A percentile compares a stretch with the other conserved stretches of the same genome.
Conservation (phyloP, 2,797 vertebrate species). For the Alauda arvensis region DNA sequence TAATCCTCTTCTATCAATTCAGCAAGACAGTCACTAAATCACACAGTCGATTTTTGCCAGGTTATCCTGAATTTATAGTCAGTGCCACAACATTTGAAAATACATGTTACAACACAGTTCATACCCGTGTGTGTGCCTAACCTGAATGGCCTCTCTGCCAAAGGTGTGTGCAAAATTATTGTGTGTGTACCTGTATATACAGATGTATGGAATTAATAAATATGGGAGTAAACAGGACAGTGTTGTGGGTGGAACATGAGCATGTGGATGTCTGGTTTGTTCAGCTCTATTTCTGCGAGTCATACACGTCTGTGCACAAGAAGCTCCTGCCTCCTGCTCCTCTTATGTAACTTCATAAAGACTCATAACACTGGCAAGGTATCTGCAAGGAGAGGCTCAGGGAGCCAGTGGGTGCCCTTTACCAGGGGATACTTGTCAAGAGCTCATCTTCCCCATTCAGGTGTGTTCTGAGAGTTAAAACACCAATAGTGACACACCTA, state of each 20-base stretch:
- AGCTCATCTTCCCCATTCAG: neutral
- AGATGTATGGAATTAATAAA: neutral
- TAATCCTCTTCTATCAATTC: constrained; percentile 14
- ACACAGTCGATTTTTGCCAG: neutral
- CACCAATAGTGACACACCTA: neutral
- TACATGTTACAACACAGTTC: neutral
- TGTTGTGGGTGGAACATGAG: neutral
- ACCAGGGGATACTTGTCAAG: neutral
- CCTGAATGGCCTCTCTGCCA: neutral
- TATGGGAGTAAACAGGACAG: neutral
- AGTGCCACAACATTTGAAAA: neutral
- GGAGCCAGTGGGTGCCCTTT: neutral
- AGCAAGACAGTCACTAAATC: neutral
- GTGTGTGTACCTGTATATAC: neutral
- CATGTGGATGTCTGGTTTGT: neutral
- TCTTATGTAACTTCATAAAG: neutral
- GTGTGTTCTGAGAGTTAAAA: neutral
- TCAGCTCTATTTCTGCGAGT: neutral
- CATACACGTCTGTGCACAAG: rapidly evolving
- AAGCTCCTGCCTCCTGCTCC: neutral
- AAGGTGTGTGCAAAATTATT: neutral
- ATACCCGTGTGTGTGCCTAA: neutral
- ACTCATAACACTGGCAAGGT: rapidly evolving
- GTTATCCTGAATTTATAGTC: neutral
- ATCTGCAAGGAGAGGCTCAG: neutral